These are phyloP conservation scores for Erethizon dorsatum DNA, from an alignment of 2,797 vertebrate species.

Conservation along the genomic window DNA sequence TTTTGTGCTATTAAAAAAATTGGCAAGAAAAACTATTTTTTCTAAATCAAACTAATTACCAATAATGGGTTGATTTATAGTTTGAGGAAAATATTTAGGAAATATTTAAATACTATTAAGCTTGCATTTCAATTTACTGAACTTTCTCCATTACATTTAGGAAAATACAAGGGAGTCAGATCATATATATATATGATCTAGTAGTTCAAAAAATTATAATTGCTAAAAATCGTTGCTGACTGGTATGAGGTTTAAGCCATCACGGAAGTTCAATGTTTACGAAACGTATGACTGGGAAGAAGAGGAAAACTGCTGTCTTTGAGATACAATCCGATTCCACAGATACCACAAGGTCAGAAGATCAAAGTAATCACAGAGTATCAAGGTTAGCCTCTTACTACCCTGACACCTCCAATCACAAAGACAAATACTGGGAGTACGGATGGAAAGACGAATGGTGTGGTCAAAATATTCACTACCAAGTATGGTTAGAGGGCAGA, in stretches of 20 bases:
- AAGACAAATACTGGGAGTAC: neutral
- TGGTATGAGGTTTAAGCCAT: neutral
- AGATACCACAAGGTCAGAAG: neutral
- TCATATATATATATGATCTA: constrained; percentile 28
- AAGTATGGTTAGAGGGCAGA: neutral
- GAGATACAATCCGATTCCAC: neutral
- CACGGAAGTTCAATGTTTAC: neutral
- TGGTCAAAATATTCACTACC: neutral
- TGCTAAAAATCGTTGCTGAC: neutral
- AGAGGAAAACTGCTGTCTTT: neutral
- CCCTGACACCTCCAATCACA: neutral
- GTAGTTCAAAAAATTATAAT: neutral
- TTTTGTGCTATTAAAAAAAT: constrained; percentile 41
- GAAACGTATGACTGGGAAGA: neutral
- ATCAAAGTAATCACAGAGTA: neutral
- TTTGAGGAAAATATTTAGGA: constrained; percentile 14
- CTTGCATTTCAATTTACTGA: neutral
- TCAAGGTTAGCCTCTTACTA: neutral
- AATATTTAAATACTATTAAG: neutral
- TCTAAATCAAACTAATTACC: constrained; percentile 6
- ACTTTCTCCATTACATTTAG: neutral
- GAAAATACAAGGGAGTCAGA: neutral
- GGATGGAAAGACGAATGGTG: neutral
- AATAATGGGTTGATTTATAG: neutral
- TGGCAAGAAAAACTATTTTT: constrained; percentile 4